These are phyloP conservation scores for Hipparchia sbordonii DNA, from an alignment of 2,888 invertebrate genomes.

Conservation along the genomic window DNA sequence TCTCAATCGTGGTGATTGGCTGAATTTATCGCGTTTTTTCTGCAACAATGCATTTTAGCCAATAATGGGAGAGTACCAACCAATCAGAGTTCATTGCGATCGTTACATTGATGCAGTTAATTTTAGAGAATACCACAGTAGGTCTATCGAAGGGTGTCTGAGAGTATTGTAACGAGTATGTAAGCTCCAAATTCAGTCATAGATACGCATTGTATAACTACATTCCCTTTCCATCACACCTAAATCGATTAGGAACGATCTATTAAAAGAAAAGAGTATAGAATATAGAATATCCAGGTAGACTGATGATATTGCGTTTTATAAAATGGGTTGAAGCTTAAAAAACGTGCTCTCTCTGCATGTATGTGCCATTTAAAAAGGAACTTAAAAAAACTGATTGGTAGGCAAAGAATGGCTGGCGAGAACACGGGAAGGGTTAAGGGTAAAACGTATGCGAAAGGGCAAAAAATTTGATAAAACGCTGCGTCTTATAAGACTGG, in stretches of 20 bases:
- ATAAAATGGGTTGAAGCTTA: constrained; percentile 61
- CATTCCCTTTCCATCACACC: constrained; percentile 40
- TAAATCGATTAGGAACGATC: constrained; percentile 75
- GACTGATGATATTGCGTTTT: constrained; percentile 79
- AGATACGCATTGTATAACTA: constrained; percentile 3
- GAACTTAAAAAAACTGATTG: constrained; percentile 69
- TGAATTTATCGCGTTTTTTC: no score
- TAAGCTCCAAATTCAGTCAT: not conserved
- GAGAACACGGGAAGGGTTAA: constrained; percentile 76
- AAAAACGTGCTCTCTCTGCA: constrained; percentile 76
- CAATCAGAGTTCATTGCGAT: no score
- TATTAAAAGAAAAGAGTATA: constrained; percentile 70
- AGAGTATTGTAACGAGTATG: no score
- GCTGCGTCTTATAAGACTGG: constrained; percentile 55
- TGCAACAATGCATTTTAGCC: no score
- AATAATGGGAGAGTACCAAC: no score
- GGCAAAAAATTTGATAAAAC: constrained; percentile 71
- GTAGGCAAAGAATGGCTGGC: constrained; percentile 76
- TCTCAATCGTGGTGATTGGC: no score
- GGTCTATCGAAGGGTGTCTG: no score
- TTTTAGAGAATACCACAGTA: no score
- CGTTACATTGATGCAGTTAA: no score
- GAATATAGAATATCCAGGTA: constrained; percentile 74
- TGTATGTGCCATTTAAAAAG: constrained; percentile 83
- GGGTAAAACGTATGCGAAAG: constrained; percentile 62